phyloP scores from a whole-genome alignment of 1,140 invertebrate genomes.

The Drosophila repleta region DNA sequence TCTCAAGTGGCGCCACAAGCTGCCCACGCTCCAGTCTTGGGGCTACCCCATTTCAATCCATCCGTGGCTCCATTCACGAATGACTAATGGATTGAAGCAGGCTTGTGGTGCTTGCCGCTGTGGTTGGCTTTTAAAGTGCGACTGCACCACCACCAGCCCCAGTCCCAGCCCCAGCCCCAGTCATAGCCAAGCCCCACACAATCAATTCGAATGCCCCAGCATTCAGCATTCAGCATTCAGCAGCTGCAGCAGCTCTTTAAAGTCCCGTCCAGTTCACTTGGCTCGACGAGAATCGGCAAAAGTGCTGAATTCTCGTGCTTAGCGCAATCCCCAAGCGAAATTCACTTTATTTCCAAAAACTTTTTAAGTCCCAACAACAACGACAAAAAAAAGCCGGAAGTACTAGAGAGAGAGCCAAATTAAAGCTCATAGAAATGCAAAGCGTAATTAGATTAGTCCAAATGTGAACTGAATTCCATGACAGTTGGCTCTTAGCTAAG shows the following conservation, averaged over 20 bases:
- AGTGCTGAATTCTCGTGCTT: slow-evolving; percentile 8
- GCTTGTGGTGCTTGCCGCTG: background rate
- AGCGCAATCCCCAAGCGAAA: background rate
- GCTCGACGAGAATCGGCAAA: background rate
- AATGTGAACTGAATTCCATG: slow-evolving; percentile 1
- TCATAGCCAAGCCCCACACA: background rate
- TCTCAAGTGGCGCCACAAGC: slow-evolving; percentile 69
- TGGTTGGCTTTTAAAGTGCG: slow-evolving; percentile 45
- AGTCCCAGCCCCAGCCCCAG: background rate
- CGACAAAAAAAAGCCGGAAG: background rate
- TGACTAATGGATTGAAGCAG: slow-evolving; percentile 60
- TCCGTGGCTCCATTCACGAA: slow-evolving; percentile 1
- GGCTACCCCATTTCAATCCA: background rate
- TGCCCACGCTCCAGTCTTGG: background rate
- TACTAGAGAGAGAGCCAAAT: background rate
- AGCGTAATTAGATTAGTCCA: background rate
- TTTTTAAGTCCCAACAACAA: background rate
- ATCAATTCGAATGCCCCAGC: background rate
- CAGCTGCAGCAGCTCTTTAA: background rate
- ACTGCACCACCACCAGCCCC: background rate
- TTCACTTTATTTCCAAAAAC: slow-evolving; percentile 5
- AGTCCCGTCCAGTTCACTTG: slow-evolving; percentile 1
- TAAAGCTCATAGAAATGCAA: slow-evolving; percentile 7
- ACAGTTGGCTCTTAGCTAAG: background rate
- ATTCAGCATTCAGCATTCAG: background rate